These are phyloP conservation scores for Sphaeridia pumilis DNA, from an alignment of 2,888 invertebrate genomes.

Conservation along the genomic window DNA sequence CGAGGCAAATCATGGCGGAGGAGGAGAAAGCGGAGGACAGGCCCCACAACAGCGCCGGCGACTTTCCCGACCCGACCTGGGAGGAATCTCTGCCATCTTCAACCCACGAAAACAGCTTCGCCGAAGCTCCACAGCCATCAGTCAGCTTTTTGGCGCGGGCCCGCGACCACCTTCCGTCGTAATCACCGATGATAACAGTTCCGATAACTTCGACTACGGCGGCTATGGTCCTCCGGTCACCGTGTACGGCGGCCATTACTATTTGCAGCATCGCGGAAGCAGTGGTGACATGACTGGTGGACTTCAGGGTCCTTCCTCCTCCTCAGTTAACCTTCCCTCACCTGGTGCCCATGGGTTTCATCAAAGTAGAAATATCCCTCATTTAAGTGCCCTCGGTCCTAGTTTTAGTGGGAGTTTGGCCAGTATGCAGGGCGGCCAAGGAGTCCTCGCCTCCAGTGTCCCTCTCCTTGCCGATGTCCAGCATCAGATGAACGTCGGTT, in stretches of 20 bases:
- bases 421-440: conserved; percentile 17
- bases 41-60: conserved; percentile 32
- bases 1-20: too few relatives aligned
- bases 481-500: conserved; percentile 17
- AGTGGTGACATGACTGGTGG: conserved; percentile 36
- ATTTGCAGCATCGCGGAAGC: conserved; percentile 13
- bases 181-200: conserved; percentile 51
- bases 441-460: conserved; percentile 28
- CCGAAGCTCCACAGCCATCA: conserved; percentile 35
- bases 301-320: not conserved
- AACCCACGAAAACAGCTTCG: conserved; percentile 50
- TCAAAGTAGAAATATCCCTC: conserved; percentile 6
- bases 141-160: conserved; percentile 37
- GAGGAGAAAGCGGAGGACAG: too few relatives aligned
- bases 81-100: conserved; percentile 60
- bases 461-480: conserved; percentile 32
- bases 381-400: conserved; percentile 13
- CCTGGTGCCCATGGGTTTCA: too few relatives aligned
- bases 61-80: conserved; percentile 34
- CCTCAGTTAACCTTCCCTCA: not conserved
- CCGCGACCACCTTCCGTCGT: conserved; percentile 58
- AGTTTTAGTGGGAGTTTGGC: conserved; percentile 16
- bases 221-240: conserved; percentile 6
- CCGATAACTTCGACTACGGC: conserved; percentile 24
- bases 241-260: conserved; percentile 13